phyloP scores from a whole-genome alignment of 2,888 invertebrate genomes.

The Ashinkailepas kermadecensis region DNA sequence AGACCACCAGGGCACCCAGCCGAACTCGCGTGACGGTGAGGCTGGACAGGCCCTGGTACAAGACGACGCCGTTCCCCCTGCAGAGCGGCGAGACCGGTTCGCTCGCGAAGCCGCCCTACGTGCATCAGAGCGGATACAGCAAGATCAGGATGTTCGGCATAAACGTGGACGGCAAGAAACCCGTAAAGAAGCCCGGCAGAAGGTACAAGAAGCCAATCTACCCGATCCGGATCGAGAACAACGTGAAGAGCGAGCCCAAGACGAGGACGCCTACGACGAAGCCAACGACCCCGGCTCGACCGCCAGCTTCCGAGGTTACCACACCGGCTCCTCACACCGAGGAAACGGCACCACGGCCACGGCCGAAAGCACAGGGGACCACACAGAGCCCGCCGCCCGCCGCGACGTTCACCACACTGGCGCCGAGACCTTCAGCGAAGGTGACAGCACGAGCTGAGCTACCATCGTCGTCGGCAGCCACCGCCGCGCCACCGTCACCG shows the following conservation, averaged over 20 bases:
- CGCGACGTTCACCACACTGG: too few relatives aligned
- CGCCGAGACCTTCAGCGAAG: too few relatives aligned
- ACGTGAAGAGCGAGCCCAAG: not conserved
- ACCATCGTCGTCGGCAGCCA: too few relatives aligned
- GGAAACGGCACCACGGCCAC: too few relatives aligned
- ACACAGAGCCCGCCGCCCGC: not conserved
- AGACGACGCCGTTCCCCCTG: not conserved
- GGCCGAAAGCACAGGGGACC: not conserved
- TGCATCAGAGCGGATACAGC: conserved; percentile 13
- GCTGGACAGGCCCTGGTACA: not conserved
- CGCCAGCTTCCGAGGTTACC: too few relatives aligned
- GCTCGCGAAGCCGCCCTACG: not conserved
- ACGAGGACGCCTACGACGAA: not conserved
- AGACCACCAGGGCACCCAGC: not conserved
- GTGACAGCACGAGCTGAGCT: too few relatives aligned
- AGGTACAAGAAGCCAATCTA: not conserved
- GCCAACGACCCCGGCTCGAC: not conserved
- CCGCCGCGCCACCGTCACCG: too few relatives aligned
- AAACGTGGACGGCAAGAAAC: not conserved
- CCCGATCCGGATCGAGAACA: not conserved
- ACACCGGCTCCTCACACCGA: too few relatives aligned
- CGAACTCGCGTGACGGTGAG: not conserved
- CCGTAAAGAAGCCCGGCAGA: not conserved
- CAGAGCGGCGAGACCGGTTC: not conserved
- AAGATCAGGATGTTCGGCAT: conserved; percentile 11